Evolutionary conservation across 2,797 vertebrate species (phyloP).

Genomic region (Hypotaenidia okinawae): DNA sequence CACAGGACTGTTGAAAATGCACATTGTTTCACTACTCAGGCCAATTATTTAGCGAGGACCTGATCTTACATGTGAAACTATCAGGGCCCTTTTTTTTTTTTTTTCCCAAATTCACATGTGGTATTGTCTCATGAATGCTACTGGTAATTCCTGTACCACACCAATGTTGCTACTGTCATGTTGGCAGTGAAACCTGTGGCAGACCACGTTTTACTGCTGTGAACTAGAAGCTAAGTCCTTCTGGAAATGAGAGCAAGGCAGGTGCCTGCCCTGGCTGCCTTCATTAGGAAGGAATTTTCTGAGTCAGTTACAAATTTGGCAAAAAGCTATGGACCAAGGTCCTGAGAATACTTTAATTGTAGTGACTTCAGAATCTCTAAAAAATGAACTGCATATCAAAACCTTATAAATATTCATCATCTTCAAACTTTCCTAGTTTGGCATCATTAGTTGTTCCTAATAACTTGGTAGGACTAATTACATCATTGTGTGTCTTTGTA

Average conservation of each 20-base stretch:
- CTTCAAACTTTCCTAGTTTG: conserved; percentile 14
- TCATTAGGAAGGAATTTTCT: conserved; percentile 16
- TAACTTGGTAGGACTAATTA: conserved; percentile 45
- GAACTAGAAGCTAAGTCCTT: background rate
- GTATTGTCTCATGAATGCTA: background rate
- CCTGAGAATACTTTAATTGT: conserved; percentile 37
- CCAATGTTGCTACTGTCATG: background rate
- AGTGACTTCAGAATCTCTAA: background rate
- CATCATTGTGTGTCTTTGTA: conserved; percentile 32
- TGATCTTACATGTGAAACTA: background rate
- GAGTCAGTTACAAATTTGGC: background rate
- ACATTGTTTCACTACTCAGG: background rate
- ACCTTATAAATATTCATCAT: conserved; percentile 42
- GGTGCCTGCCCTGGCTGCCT: background rate
- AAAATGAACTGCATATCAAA: conserved; percentile 16
- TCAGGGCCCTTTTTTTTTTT: background rate
- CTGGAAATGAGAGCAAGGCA: background rate
- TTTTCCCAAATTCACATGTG: background rate
- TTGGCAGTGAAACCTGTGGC: background rate
- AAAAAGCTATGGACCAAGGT: background rate
- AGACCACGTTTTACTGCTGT: background rate
- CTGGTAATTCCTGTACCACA: background rate
- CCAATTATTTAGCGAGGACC: background rate
- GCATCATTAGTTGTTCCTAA: conserved; percentile 24
- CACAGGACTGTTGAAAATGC: background rate